These are phyloP conservation scores for Drosophila biarmipes DNA, from an alignment of 1,140 invertebrate species.

Conservation along the genomic window DNA sequence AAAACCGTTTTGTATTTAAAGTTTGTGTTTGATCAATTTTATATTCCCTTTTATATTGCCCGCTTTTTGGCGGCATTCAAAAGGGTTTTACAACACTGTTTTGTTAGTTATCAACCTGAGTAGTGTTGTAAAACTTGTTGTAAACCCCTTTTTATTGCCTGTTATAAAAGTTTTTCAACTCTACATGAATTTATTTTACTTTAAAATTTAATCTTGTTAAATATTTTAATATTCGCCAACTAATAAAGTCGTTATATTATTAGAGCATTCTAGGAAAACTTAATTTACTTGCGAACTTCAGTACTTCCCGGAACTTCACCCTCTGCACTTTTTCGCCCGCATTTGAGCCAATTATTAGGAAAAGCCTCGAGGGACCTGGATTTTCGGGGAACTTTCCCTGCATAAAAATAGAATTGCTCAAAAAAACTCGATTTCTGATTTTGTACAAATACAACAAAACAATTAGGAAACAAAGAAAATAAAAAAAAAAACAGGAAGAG, in stretches of 20 bases:
- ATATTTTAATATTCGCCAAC: too few species aligned
- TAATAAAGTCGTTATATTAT: too few species aligned
- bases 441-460: constrained; percentile 7
- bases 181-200: too few species aligned
- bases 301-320: background rate
- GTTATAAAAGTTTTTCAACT: too few species aligned
- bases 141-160: too few species aligned
- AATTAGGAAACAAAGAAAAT: background rate
- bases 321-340: background rate
- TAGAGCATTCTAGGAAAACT: background rate
- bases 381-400: background rate
- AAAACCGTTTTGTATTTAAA: background rate
- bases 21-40: background rate
- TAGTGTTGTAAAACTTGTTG: too few species aligned
- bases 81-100: background rate
- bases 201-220: too few species aligned
- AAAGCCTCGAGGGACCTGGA: background rate
- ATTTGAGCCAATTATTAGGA: constrained; percentile 5
- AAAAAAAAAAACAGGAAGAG: background rate
- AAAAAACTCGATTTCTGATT: constrained; percentile 5
- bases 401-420: background rate
- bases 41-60: background rate
- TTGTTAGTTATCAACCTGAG: too few species aligned
- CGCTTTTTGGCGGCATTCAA: background rate
- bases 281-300: background rate